Evolutionary conservation across 1,140 invertebrate species (phyloP), one percentile per base, ranked within the genome.

Genomic region (Drosophila ananassae): DNA sequence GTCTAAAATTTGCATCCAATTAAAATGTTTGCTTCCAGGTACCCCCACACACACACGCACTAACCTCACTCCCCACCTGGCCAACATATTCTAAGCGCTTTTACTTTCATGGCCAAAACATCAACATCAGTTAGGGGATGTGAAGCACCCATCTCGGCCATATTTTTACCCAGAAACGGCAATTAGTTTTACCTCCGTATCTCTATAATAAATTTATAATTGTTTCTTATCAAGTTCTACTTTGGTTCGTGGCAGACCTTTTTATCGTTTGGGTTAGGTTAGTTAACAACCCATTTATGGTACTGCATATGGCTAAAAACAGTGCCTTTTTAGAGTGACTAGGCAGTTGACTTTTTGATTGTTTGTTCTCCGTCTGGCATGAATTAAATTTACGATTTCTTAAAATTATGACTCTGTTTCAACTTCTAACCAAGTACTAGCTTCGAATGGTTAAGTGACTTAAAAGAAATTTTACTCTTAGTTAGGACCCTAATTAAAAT

Each of bases 1-100:
- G 54, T 79, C 72, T 71, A 71, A 74, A 80, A 76, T 80, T 80
- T 80, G 64, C 77, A 80, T 80, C 77, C 77, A 80, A 80, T 80
- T 80, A 80, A 80, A 80, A 80, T 79, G 63, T 67, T 69, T 74
- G 53, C 66, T 72, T 66, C 30, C 8, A 34, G 1, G 32, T 34
- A 37, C 47, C 34, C 72, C 41, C 60, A 53, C 6, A 28, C 25
- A 37, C 47, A 41, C 68, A 48, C 60, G 48, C 6, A 28, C 25
- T 28, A 28, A 28, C 25, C 25, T 28, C 25, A 28, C 25, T 28
- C 6, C 25, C 4, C 25, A 24, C 46, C 21, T 37, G 39, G n/a
- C 12, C 10, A 41, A 48, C 37, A 41, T 17, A 24, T 28, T 30
- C 12, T 28, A 47, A 8, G 21, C 6, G 41, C 32, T 54, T 46